A percentile compares a stretch with the other conserved stretches of the same genome.
phyloP scores from a whole-genome alignment of 2,797 vertebrate genomes.

The Anisognathus igniventris region DNA sequence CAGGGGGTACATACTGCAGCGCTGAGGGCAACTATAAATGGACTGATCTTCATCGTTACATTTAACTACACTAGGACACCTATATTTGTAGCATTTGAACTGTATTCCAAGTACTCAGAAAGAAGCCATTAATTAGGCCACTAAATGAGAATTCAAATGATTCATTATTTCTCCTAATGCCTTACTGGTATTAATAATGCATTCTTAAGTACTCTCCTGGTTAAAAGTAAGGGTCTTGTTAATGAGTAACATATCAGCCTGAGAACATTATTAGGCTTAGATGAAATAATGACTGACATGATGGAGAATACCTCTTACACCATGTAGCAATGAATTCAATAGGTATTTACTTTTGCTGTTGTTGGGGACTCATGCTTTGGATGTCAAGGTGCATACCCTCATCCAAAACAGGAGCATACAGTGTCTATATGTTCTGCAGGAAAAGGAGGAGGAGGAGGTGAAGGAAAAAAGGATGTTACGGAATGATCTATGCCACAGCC shows the following conservation, averaged over 20 bases:
- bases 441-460: not conserved
- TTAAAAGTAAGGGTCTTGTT: not conserved
- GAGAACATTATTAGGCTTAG: not conserved
- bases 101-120: not conserved
- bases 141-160: not conserved
- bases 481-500: not conserved
- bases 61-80: not conserved
- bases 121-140: not conserved
- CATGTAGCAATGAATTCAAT: not conserved
- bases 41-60: not conserved
- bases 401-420: not conserved
- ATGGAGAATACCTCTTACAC: not conserved
- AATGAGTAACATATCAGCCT: not conserved
- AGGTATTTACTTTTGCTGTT: not conserved
- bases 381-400: not conserved
- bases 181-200: not conserved
- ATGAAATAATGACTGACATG: not conserved
- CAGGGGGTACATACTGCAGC: not conserved
- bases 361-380: not conserved
- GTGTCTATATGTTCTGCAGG: not conserved
- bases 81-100: not conserved
- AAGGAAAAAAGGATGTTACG: not conserved
- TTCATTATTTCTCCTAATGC: not conserved
- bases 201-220: not conserved
- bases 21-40: not conserved